Percentiles rank a stretch among this genome's conserved stretches.
These are phyloP conservation scores for Gymnothorax reevesii DNA, from an alignment of 2,797 vertebrate genomes.

Conservation along the genomic window DNA sequence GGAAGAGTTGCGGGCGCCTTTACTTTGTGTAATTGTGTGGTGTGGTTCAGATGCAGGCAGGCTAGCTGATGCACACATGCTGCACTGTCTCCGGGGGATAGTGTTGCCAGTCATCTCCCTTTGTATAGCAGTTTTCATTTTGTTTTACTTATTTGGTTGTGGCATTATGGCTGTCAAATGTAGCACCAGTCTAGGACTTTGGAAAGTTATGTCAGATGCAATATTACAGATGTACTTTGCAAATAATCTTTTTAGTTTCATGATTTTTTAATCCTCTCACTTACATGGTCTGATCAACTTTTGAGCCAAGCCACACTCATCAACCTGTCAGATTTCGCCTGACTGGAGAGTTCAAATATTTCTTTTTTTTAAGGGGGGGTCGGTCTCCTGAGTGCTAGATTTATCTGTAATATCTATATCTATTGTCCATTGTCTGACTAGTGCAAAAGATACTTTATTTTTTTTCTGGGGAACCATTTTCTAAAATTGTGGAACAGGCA, in stretches of 20 bases:
- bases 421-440: slow-evolving; percentile 5
- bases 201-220: background rate
- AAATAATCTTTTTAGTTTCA: background rate
- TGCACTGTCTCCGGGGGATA: background rate
- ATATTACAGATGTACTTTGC: background rate
- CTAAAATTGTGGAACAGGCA: slow-evolving; percentile 25
- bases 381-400: too few relatives aligned
- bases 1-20: background rate
- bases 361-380: too few relatives aligned
- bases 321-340: slow-evolving; percentile 18
- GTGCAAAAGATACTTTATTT: slow-evolving; percentile 31
- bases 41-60: slow-evolving; percentile 3
- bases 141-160: background rate
- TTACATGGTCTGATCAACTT: slow-evolving; percentile 4
- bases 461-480: slow-evolving; percentile 6
- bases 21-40: background rate
- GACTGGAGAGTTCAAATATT: slow-evolving; percentile 12
- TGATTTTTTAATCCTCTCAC: slow-evolving; percentile 1
- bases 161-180: background rate
- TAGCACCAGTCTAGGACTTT: background rate
- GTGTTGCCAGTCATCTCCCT: background rate
- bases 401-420: too few relatives aligned
- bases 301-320: slow-evolving; percentile 10
- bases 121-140: background rate
- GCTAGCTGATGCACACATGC: background rate